Conservation (phyloP, 2,797 vertebrate species). For the Tenualosa ilisha region DNA sequence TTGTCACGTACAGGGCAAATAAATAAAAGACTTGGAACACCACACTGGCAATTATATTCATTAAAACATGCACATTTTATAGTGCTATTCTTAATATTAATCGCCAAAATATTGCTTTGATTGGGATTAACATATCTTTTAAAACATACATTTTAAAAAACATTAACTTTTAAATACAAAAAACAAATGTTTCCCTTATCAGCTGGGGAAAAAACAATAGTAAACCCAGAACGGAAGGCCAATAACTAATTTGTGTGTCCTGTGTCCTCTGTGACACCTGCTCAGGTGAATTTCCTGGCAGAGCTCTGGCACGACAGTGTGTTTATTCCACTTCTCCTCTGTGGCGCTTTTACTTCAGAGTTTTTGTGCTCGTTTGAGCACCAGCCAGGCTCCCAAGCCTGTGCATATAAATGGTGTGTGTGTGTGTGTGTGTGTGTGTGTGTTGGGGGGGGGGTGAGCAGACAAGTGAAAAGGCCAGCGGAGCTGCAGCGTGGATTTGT, state of each 20-base stretch:
- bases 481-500: conserved; percentile 63
- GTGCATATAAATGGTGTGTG: conserved; percentile 62
- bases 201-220: not conserved
- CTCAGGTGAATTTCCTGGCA: conserved; percentile 16
- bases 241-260: not conserved
- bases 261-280: not conserved
- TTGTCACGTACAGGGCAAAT: not conserved
- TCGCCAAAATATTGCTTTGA: not conserved
- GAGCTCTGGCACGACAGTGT: conserved; percentile 19
- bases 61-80: not conserved
- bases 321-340: conserved; percentile 54
- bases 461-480: conserved; percentile 55
- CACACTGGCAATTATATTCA: not conserved
- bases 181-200: not conserved
- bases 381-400: conserved; percentile 61
- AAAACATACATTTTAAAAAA: not conserved
- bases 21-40: not conserved
- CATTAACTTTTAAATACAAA: not conserved
- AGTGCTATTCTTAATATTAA: not conserved
- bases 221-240: not conserved
- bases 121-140: not conserved
- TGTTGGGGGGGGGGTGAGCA: conserved; percentile 28
- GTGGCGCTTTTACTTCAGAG: conserved; percentile 49
- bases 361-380: conserved; percentile 63
- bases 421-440: not conserved